Evolutionary conservation across 2,888 invertebrate genomes (phyloP), one percentile per base, ranked within the genome.

Genomic region (Patella pellucida): DNA sequence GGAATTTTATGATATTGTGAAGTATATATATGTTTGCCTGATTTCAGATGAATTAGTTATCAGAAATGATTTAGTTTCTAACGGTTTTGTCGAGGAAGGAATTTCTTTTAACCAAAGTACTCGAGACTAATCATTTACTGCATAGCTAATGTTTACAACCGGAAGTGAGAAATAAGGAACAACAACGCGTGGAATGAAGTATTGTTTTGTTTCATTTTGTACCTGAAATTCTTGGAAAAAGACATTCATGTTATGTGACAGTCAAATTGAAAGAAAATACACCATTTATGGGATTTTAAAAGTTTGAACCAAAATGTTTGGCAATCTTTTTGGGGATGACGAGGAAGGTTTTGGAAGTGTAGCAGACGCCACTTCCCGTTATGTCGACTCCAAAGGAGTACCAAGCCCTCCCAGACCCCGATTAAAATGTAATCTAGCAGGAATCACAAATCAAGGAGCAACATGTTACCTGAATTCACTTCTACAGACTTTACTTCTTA

Each of bases 401-500:
- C 71, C 73, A 23, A 56, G 78, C 1, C 87, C 87, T 5, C 86
- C 87, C 9, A 69, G 78, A 62, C 84, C 84, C 14, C 78, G 88
- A 69, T 73, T 78, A 9, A 78, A 81, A 12, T 84, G 85, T 76
- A 82, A 84, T 14, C 78, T 91, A 51, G 84, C 85, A 78, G 91
- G 91, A 5, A 89, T 91, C 27, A 85, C 86, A 73, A 91, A 91
- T 78, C 91, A 91, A 81, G 91, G 91, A 75, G 90, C 91, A 12
- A 91, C 91, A 15, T 91, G 91, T 80, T 91, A 91, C 81, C 83
- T 91, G 11, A 91, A 91, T 76, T 89, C 90, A 15, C 79, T 91
- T 9, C 78, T 91, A 14, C 91, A 91, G 76, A 90, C 90, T 4
- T 80, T 91, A n/a, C 76, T 90, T n/a, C 86, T 87, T 52, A 91